Percentiles rank a stretch among this genome's conserved stretches.
Conservation (phyloP, 1,140 invertebrate species). For the Drosophila insularis region DNA sequence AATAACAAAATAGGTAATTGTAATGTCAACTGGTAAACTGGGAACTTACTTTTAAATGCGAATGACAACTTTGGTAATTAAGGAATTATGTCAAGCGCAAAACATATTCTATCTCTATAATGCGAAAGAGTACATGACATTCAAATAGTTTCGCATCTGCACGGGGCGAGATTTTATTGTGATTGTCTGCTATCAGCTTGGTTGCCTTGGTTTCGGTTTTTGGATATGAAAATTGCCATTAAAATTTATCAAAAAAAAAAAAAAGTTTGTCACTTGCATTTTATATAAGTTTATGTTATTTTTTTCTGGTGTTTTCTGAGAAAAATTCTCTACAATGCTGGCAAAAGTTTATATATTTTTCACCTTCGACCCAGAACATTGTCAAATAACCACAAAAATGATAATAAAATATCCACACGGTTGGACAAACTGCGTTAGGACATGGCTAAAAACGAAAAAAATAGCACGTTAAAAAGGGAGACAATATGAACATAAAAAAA, state of each 20-base stretch:
- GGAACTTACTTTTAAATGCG: constrained; percentile 48
- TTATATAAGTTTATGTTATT: constrained; percentile 40
- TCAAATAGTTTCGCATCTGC: constrained; percentile 23
- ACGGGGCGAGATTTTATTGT: not conserved
- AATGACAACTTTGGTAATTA: constrained; percentile 76
- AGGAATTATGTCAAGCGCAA: constrained; percentile 76
- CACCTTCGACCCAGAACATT: constrained; percentile 13
- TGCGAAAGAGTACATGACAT: constrained; percentile 6
- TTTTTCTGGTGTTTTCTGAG: constrained; percentile 12
- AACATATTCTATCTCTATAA: constrained; percentile 25
- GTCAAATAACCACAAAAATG: constrained; percentile 57
- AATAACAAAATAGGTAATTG: constrained; percentile 37
- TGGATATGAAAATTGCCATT: constrained; percentile 52
- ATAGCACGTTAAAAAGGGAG: not conserved
- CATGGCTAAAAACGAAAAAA: constrained; percentile 21
- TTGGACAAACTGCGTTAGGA: constrained; percentile 26
- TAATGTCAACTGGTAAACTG: constrained; percentile 39
- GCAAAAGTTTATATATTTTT: constrained; percentile 41
- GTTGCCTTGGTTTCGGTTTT: constrained; percentile 47
- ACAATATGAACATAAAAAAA: not conserved
- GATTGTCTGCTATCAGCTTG: constrained; percentile 47
- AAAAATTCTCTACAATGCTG: constrained; percentile 2
- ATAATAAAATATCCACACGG: constrained; percentile 64
- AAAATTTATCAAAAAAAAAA: constrained; percentile 41
- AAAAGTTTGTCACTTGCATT: constrained; percentile 44